These are phyloP conservation scores for Eumaeus atala DNA, from an alignment of 1,140 invertebrate species.

Conservation along the genomic window DNA sequence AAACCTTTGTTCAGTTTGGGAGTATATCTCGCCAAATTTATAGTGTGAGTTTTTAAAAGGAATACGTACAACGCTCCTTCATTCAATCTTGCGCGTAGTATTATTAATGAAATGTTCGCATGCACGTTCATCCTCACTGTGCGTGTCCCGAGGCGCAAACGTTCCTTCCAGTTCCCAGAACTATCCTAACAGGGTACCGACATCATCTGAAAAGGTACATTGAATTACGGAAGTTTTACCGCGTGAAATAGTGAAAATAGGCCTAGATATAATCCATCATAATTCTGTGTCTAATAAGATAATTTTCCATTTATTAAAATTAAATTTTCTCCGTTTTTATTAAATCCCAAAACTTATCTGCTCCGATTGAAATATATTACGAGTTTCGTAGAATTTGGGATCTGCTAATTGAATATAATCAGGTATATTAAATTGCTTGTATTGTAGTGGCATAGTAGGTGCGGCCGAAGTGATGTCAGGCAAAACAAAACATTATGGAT, in stretches of 20 bases:
- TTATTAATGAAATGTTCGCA: neutral
- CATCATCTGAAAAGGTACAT: neutral
- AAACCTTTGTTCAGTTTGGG: too few relatives aligned
- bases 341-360: conserved; percentile 15
- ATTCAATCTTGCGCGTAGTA: neutral
- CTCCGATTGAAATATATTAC: conserved; percentile 6
- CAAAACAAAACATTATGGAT: conserved; percentile 13
- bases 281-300: conserved; percentile 11
- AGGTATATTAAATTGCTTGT: conserved; percentile 5
- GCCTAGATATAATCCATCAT: neutral
- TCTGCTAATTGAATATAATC: neutral
- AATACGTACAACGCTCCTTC: neutral
- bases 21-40: too few relatives aligned
- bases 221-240: neutral
- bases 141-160: too few relatives aligned
- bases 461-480: conserved; percentile 11
- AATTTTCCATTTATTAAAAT: conserved; percentile 4
- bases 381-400: neutral
- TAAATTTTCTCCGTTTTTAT: conserved; percentile 5
- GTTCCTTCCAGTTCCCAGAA: neutral
- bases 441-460: conserved; percentile 8
- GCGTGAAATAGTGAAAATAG: neutral
- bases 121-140: neutral
- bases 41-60: neutral
- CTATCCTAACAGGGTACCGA: neutral